Percentiles rank a stretch among this genome's conserved stretches.
Conservation (phyloP, 2,797 vertebrate genomes). For the Leuciscus waleckii region DNA sequence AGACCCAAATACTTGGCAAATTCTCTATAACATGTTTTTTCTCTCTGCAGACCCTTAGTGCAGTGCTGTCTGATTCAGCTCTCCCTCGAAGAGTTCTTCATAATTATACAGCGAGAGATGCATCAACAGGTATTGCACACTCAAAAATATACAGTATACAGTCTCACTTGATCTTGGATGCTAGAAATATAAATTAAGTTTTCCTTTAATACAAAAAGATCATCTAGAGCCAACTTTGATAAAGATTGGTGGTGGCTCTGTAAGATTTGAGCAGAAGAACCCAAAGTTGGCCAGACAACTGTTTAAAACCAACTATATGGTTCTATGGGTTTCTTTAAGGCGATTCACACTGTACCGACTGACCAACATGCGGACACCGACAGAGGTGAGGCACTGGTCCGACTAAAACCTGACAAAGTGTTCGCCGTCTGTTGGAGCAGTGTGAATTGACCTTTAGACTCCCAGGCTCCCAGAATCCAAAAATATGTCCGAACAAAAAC, state of each 20-base stretch:
- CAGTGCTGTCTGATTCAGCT: slow-evolving; percentile 76
- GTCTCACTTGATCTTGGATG: background rate
- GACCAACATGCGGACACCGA: background rate
- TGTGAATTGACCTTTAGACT: background rate
- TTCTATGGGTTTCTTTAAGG: background rate
- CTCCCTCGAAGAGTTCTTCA: slow-evolving; percentile 77
- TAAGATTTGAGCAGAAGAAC: background rate
- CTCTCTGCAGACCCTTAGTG: slow-evolving; percentile 73
- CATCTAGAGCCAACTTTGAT: background rate
- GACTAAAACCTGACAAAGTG: background rate
- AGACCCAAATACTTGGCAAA: slow-evolving; percentile 14
- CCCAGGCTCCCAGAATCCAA: too few relatives aligned
- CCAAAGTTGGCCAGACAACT: background rate
- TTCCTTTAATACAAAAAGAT: background rate
- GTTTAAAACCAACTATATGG: background rate
- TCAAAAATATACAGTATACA: background rate
- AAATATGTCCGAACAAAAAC: background rate
- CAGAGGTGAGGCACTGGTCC: background rate
- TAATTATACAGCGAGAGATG: slow-evolving; percentile 82
- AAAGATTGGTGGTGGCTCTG: background rate
- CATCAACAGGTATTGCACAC: slow-evolving; percentile 75
- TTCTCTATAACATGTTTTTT: slow-evolving; percentile 21
- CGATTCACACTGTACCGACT: background rate
- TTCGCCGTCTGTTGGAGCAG: background rate
- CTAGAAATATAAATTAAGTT: background rate